These are phyloP conservation scores for Sicus ferrugineus DNA, from an alignment of 2,888 invertebrate genomes.

Conservation along the genomic window DNA sequence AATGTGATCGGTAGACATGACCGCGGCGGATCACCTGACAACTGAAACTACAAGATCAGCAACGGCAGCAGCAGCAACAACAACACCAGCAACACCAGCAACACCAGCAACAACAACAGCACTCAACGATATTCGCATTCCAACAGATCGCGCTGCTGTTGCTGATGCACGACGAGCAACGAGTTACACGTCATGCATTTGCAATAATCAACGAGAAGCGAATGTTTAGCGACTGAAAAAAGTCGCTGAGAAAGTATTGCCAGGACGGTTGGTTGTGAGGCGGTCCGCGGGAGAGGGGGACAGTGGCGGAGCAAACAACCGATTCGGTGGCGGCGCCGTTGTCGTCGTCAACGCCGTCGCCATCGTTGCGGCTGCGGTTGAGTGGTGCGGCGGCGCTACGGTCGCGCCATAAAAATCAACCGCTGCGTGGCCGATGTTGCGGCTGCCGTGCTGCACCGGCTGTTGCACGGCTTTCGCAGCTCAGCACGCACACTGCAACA, in stretches of 20 bases:
- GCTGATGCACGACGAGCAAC: constrained; percentile 11
- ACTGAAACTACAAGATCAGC: constrained; percentile 23
- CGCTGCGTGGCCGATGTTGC: background rate
- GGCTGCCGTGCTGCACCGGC: background rate
- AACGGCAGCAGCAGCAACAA: constrained; percentile 12
- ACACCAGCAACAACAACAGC: constrained; percentile 23
- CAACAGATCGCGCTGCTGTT: constrained; percentile 9
- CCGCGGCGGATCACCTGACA: constrained; percentile 35
- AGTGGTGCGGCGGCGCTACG: constrained; percentile 18
- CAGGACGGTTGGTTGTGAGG: background rate
- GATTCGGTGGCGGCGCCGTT: background rate
- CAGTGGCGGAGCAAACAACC: background rate
- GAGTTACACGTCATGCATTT: constrained; percentile 27
- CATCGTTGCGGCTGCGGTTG: background rate
- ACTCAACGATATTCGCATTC: constrained; percentile 21
- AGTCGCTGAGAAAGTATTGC: background rate
- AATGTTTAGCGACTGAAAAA: background rate
- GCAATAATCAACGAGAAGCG: constrained; percentile 15
- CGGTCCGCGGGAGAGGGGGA: background rate
- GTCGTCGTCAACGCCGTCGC: background rate
- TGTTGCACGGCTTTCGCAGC: background rate
- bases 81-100: constrained; percentile 27
- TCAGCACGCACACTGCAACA: background rate
- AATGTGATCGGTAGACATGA: constrained; percentile 12
- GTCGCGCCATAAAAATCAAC: constrained; percentile 22